A percentile compares a stretch with the other conserved stretches of the same genome.
phyloP scores from a whole-genome alignment of 2,113 vertebrate genomes.

The Suncus etruscus region DNA sequence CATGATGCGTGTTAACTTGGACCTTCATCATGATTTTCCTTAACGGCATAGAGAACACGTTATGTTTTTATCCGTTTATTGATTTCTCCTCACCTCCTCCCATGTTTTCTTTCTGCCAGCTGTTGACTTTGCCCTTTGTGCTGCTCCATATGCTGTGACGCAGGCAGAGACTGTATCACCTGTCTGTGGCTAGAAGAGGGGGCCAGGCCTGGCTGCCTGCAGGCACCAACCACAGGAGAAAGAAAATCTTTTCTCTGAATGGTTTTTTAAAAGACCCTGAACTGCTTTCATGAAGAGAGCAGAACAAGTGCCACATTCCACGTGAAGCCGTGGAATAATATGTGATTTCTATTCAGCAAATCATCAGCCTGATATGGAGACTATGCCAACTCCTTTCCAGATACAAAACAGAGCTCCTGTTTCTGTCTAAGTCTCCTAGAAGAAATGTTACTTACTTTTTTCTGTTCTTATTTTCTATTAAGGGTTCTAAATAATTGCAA shows the following conservation, averaged over 20 bases:
- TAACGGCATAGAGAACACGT: conserved; percentile 69
- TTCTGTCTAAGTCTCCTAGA: conserved; percentile 10
- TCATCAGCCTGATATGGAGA: not conserved
- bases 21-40: conserved; percentile 82
- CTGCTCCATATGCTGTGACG: not conserved
- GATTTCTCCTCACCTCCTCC: conserved; percentile 74
- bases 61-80: conserved; percentile 80
- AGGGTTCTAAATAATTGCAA: conserved; percentile 53
- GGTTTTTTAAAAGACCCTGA: conserved; percentile 30
- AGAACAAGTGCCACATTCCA: not conserved
- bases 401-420: not conserved
- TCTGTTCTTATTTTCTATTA: conserved; percentile 48
- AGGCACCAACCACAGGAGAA: not conserved
- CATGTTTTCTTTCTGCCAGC: conserved; percentile 63
- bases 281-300: not conserved
- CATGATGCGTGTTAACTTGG: conserved; percentile 83
- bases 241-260: not conserved
- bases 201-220: not conserved
- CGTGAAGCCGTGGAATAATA: not conserved
- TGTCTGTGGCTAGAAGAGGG: not conserved
- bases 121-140: conserved; percentile 36
- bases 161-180: not conserved
- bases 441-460: not conserved
- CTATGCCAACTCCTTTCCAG: not conserved
- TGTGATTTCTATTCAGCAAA: not conserved